Base-by-base conservation (phyloP, 2,797 vertebrate species). In the Melopsittacus undulatus region DNA sequence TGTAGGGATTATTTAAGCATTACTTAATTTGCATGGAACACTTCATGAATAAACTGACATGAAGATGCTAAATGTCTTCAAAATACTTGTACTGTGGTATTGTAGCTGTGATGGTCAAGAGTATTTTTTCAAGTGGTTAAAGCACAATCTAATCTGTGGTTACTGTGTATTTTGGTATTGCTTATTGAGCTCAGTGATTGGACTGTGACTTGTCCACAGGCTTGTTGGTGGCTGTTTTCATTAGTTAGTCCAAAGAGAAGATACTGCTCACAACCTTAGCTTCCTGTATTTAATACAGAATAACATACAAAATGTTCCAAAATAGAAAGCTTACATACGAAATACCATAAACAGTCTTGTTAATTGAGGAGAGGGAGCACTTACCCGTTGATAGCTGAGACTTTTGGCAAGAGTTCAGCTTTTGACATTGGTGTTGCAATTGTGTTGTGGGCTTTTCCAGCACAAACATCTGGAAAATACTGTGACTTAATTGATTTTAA, bases 341-440 rank as follows among this genome's bases (percentile, higher is more conserved):
- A 62, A 43, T 64, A 29, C 21, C 82, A 8, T 38, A 29, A 70
- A 36, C 4, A 32, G 30, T 66, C 54, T 57, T 83, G 46, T 74
- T 87, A 82, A 64, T 42, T 57, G 74, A 42, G 10, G 4, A 36
- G 70, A 81, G 24, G 30, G 74, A 83, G 40, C 11, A 22, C 29
- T 73, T 64, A 23, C 0, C 0, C 45, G 15, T 54, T 89, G 66
- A 32, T 46, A 38, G 36, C 45, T 29, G 54, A 3, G 90, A 26
- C 19, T 93, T 90, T 82, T 89, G 63, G 32, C 67, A 52, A 30
- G 40, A 87, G 62, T 74, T 82, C 52, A 52, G 18, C 45, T 89
- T 90, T 79, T 84, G 70, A 45, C 19, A 4, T 30, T 57, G 32
- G 10, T 77, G 40, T 68, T 83, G 67, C 66, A 79, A 10, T 82